phyloP scores from a whole-genome alignment of 1,140 invertebrate genomes.

The Heliconius melpomene region DNA sequence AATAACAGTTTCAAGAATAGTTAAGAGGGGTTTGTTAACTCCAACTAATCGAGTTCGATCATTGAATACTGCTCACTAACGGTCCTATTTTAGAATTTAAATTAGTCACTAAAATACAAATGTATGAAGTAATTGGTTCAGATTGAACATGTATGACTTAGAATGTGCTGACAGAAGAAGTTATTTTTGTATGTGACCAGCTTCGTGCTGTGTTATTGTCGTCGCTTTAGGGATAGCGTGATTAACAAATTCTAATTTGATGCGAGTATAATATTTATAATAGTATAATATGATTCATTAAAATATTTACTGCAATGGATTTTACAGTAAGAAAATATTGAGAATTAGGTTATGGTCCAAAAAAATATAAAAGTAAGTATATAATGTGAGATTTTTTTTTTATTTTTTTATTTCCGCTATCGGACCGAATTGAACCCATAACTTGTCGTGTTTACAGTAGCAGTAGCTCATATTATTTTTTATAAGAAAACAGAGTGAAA shows the following conservation, averaged over 20 bases:
- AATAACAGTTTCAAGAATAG: constrained; percentile 15
- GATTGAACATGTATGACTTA: constrained; percentile 24
- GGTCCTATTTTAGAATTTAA: constrained; percentile 21
- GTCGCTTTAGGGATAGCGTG: neutral
- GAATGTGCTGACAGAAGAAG: constrained; percentile 10
- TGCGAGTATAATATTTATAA: too few species aligned
- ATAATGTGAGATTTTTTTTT: too few species aligned
- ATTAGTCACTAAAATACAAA: constrained; percentile 17
- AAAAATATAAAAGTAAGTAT: too few species aligned
- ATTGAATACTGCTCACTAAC: constrained; percentile 1
- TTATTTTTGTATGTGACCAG: neutral
- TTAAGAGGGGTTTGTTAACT: constrained; percentile 10
- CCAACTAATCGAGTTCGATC: constrained; percentile 5
- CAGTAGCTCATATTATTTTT: too few species aligned
- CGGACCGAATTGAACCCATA: too few species aligned
- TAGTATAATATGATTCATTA: too few species aligned
- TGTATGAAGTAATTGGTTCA: constrained; percentile 20
- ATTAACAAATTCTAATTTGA: too few species aligned
- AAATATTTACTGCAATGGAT: too few species aligned
- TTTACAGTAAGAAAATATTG: too few species aligned
- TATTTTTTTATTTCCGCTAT: too few species aligned
- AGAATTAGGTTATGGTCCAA: too few species aligned
- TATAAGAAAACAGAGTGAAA: neutral
- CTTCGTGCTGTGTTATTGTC: neutral
- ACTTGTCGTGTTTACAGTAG: too few species aligned